Base-by-base conservation (phyloP, 1,140 invertebrate species). In the Amphibalanus amphitrite region DNA sequence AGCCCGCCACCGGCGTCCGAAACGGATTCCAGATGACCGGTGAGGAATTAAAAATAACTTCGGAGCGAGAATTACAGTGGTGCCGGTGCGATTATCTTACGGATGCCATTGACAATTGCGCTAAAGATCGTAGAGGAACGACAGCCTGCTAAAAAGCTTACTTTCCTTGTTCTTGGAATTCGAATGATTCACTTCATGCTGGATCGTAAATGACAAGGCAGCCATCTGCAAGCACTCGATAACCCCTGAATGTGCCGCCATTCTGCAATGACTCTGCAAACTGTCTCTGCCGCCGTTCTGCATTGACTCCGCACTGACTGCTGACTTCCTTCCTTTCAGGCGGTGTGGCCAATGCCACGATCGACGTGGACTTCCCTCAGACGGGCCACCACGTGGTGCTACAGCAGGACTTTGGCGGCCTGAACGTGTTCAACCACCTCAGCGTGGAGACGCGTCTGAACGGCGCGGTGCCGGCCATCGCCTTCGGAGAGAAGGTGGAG, bases 361-460 rank as follows among this genome's bases (percentile, higher is more conserved):
- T 88, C 0, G 86, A 87, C 65, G 81, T 95, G 20, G 83, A 82
- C 26, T 96, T 91, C 77, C 82, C 84, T 0, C 84, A 87, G 33
- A 86, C 87, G 0, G 86, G 86, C 0, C 86, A 92, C 73, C 84
- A 84, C 74, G 81, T 94, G 23, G 83, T 82, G 23, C 85, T 97
- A 29, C 85, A 83, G 71, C 92, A 94, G 79, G 84, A 84, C 74
- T 96, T 89, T 77, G 23, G 71, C 69, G 94, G 94, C 0, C 83
- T 93, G n/a, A 92, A 97, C 79, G 89, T 93, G 20, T 94, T 91
- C 77, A 91, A 94, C 77, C 91, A 95, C 80, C 79, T 97, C 47
- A 84, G 86, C 76, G 83, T 93, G 73, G 87, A 91, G 71, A 86
- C 88, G 0, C 83, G 89, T 64, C 82, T 97, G 23, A 85, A 87